Base-by-base conservation (phyloP, 2,113 vertebrate species). In the Calyptomena viridis region DNA sequence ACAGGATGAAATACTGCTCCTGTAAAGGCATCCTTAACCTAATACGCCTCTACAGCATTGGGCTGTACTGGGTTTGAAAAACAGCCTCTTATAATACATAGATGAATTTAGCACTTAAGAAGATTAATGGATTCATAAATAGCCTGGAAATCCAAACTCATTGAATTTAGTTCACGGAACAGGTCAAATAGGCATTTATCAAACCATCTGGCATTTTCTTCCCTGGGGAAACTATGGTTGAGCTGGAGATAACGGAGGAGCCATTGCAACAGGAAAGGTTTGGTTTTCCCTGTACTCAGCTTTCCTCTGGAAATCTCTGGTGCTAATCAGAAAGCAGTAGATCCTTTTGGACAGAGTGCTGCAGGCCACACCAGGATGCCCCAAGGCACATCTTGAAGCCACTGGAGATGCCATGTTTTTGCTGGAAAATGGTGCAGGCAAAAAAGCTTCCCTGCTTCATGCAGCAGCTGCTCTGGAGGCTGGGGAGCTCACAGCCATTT, bases 71-170 rank as follows among this genome's bases (percentile, higher is more conserved):
- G 95, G 94, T 98, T 97, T 96, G 95, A 93, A 97, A 96, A 97
- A 87, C 78, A 87, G 86, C 78, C 63, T 97, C 91, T 98, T 94
- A 95, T 89, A 95, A 96, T 67, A 83, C 89, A 84, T 89, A 92
- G 93, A 96, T 97, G 95, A 98, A 97, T 96, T 91, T 76, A 91
- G 89, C 92, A 94, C 93, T 95, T 97, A 98, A 98, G 97, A 97
- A 98, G 98, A 98, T 98, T 98, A 98, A 96, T 96, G 97, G 93
- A 96, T 98, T 98, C 96, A 92, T 96, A 97, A 97, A 96, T 97
- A 98, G 97, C 97, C 96, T 97, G 94, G 93, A 97, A 98, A 97
- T 93, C 95, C 73, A 97, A 96, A 97, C 96, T 97, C 96, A 84
- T 60, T 94, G 97, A 95, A 96, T 77, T 93, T 94, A 96, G 96